These are phyloP conservation scores for Lucinisca nassula DNA, from an alignment of 2,888 invertebrate species.

Conservation along the genomic window DNA sequence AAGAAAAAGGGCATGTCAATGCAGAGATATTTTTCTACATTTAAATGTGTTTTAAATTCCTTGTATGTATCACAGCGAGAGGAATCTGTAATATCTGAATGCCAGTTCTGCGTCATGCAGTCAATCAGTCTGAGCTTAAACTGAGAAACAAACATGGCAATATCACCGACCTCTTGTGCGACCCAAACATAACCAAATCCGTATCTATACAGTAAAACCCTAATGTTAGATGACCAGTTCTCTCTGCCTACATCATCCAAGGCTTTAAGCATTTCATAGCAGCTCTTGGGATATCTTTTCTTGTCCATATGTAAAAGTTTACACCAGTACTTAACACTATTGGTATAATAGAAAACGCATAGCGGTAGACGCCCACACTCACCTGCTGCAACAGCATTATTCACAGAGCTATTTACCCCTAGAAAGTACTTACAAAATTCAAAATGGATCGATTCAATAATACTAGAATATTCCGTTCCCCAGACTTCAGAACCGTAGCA, in stretches of 20 bases:
- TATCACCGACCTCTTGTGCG: conserved; percentile 6
- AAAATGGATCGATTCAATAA: conserved; percentile 25
- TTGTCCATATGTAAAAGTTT: not conserved
- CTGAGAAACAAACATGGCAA: not conserved
- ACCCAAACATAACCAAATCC: conserved; percentile 23
- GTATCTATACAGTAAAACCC: not conserved
- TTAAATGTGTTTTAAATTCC: conserved; percentile 16
- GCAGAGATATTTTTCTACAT: conserved; percentile 27
- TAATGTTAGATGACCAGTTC: conserved; percentile 3
- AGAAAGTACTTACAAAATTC: conserved; percentile 37
- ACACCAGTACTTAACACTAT: conserved; percentile 20
- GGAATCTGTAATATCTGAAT: conserved; percentile 9
- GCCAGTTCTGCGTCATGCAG: not conserved
- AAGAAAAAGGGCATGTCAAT: conserved; percentile 24
- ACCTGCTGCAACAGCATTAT: conserved; percentile 27
- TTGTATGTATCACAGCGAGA: conserved; percentile 32
- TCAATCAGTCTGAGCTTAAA: not conserved
- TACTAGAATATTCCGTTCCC: not conserved
- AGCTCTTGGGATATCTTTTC: not conserved
- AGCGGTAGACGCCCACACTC: conserved; percentile 38
- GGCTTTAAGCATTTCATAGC: conserved; percentile 11
- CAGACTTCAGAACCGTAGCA: not conserved
- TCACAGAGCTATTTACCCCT: conserved; percentile 20
- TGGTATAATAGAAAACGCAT: conserved; percentile 4
- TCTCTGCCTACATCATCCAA: conserved; percentile 8